Evolutionary conservation across 2,888 invertebrate species (phyloP), one percentile per base, ranked within the genome.

Genomic region (Oithona nana): DNA sequence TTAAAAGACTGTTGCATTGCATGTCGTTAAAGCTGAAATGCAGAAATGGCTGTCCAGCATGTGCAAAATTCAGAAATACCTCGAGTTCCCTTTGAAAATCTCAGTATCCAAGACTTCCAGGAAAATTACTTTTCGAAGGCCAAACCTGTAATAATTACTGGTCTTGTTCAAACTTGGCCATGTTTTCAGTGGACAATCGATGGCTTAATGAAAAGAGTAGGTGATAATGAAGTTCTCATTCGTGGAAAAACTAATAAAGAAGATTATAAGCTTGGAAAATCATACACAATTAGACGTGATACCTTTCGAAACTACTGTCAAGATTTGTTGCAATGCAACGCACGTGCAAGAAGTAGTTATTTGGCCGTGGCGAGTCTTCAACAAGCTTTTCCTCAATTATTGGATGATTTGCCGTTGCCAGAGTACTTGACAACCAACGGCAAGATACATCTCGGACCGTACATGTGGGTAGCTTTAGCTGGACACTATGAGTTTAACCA

Each of bases 401-500:
- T 61, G 22, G 28, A 16, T 11, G 30, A 50, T 3, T 22, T 61
- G 16, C 61, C 61, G 16, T 28, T 61, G 2, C 50, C 49, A 8
- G 3, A 22, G n/a, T 54, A 50, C 20, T 22, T 61, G 22, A 16
- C 26, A 20, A 29, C 16, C 28, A 20, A 28, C n/a, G 54, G 52
- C n/a, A 61, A 61, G 54, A 52, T 61, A 28, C 61, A 61, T 30
- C 29, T 61, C 22, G 61, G 61, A 1, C 61, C 61, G 6, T 61
- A 61, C 52, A 24, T 61, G 30, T 61, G 61, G 61, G 61, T 61
- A 1, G 61, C 61, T 13, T 31, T 50, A n/a, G 54, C 52, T 20
- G 61, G 31, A 4, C 61, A 61, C 30, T 61, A 61, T 31, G 61
- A 61, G 31, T 61, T 61, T 30, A 54, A 54, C 8, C 61, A 61